These are phyloP conservation scores for Malthinus flaveolus DNA, from an alignment of 2,888 invertebrate genomes.

Conservation along the genomic window DNA sequence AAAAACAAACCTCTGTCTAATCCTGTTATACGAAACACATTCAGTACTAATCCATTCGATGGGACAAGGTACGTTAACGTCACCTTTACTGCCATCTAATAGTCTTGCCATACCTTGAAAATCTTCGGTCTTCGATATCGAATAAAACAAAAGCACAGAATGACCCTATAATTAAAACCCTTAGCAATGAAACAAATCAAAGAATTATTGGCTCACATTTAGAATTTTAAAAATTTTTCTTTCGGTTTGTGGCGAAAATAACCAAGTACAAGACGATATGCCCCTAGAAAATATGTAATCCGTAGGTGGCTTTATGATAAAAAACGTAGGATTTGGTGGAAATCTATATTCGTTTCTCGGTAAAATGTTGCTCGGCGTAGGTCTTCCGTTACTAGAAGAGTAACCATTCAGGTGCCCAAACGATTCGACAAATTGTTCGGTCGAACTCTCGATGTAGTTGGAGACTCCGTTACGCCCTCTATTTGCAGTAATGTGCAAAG, in stretches of 20 bases:
- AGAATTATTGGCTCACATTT: slow-evolving; percentile 55
- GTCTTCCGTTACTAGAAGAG: not conserved
- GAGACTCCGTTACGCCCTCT: no score
- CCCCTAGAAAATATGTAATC: slow-evolving; percentile 61
- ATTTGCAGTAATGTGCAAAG: no score
- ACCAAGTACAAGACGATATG: slow-evolving; percentile 59
- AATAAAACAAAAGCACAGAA: slow-evolving; percentile 57
- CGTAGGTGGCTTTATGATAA: slow-evolving; percentile 65
- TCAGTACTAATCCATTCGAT: slow-evolving; percentile 37
- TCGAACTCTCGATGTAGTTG: no score
- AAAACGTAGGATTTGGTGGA: slow-evolving; percentile 57
- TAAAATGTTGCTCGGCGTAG: not conserved
- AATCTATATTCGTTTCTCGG: slow-evolving; percentile 13
- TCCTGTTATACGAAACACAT: slow-evolving; percentile 22
- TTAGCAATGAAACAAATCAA: slow-evolving; percentile 31
- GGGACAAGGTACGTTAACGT: slow-evolving; percentile 25
- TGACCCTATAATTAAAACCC: slow-evolving; percentile 44
- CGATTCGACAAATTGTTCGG: no score
- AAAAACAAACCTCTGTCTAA: slow-evolving; percentile 14
- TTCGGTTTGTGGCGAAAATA: slow-evolving; percentile 64
- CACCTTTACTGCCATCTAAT: slow-evolving; percentile 20
- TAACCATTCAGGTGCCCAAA: not conserved
- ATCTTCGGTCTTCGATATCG: slow-evolving; percentile 53
- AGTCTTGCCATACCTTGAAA: slow-evolving; percentile 40
- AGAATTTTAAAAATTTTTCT: slow-evolving; percentile 63